Percentiles rank a stretch among this genome's conserved stretches.
These are phyloP conservation scores for Ctenopoma kingsleyae DNA, from an alignment of 2,797 vertebrate genomes.

Conservation along the genomic window DNA sequence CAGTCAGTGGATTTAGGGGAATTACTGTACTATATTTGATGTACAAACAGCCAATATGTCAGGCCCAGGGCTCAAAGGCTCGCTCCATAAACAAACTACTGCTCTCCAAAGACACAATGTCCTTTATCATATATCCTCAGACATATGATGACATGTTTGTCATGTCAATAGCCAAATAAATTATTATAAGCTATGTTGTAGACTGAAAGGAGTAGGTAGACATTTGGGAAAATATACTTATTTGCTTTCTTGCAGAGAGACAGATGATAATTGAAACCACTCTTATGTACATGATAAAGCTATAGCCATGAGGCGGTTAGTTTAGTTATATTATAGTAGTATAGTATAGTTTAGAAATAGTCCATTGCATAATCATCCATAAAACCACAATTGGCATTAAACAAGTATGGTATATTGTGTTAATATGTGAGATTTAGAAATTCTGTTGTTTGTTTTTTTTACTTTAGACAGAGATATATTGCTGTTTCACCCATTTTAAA, in stretches of 20 bases:
- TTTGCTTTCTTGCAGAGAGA: neutral
- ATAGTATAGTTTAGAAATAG: too few species aligned
- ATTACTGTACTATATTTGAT: conserved; percentile 57
- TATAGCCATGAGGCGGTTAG: too few species aligned
- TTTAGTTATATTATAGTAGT: too few species aligned
- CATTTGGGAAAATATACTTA: conserved; percentile 11
- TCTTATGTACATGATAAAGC: neutral
- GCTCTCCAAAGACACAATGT: conserved; percentile 65
- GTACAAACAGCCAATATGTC: conserved; percentile 62
- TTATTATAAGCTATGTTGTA: neutral
- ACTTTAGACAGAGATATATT: too few species aligned
- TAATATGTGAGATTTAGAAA: too few species aligned
- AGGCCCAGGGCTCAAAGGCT: conserved; percentile 48
- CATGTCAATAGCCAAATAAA: conserved; percentile 20
- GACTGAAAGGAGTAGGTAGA: conserved; percentile 17
- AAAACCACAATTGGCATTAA: too few species aligned
- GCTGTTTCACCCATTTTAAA: too few species aligned
- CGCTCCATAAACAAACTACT: conserved; percentile 41
- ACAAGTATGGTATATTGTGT: too few species aligned
- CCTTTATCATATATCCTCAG: conserved; percentile 53
- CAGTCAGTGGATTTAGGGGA: conserved; percentile 60
- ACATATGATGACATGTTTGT: conserved; percentile 26
- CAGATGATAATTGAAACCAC: neutral
- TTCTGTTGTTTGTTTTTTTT: too few species aligned
- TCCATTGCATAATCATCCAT: too few species aligned